phyloP scores from a whole-genome alignment of 2,888 invertebrate species.

The Catocala fraxini region DNA sequence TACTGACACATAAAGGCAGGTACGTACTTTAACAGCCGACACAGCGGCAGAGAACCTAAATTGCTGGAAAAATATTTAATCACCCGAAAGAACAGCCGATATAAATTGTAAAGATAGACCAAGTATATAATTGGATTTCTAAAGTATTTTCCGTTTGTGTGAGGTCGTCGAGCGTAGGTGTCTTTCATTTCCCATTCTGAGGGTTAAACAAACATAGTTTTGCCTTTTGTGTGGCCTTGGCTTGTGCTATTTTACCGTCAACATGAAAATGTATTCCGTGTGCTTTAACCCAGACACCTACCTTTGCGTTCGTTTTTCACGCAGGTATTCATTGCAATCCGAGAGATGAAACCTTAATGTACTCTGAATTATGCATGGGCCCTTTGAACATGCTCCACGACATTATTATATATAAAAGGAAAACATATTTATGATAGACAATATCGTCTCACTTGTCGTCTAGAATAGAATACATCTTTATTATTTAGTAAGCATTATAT shows the following conservation, averaged over 20 bases:
- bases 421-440: slow-evolving; percentile 40
- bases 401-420: slow-evolving; percentile 40
- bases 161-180: slow-evolving; percentile 29
- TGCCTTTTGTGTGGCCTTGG: slow-evolving; percentile 36
- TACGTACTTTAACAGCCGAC: slow-evolving; percentile 26
- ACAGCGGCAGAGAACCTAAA: slow-evolving; percentile 35
- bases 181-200: slow-evolving; percentile 42
- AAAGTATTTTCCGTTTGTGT: slow-evolving; percentile 33
- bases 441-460: slow-evolving; percentile 22
- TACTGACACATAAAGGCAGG: slow-evolving; percentile 18
- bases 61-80: slow-evolving; percentile 47
- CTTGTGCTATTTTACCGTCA: slow-evolving; percentile 27
- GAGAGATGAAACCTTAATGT: slow-evolving; percentile 52
- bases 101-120: slow-evolving; percentile 45
- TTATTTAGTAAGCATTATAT: slow-evolving; percentile 19
- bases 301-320: slow-evolving; percentile 42
- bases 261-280: slow-evolving; percentile 8
- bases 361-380: slow-evolving; percentile 56
- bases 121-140: slow-evolving; percentile 44
- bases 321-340: slow-evolving; percentile 52
- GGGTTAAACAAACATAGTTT: slow-evolving; percentile 51
- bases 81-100: slow-evolving; percentile 28
- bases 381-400: slow-evolving; percentile 45
- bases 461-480: slow-evolving; percentile 36
- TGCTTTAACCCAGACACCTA: slow-evolving; percentile 16